These are phyloP conservation scores for Acanthacorydalis orientalis DNA, from an alignment of 2,888 invertebrate genomes.

Conservation along the genomic window DNA sequence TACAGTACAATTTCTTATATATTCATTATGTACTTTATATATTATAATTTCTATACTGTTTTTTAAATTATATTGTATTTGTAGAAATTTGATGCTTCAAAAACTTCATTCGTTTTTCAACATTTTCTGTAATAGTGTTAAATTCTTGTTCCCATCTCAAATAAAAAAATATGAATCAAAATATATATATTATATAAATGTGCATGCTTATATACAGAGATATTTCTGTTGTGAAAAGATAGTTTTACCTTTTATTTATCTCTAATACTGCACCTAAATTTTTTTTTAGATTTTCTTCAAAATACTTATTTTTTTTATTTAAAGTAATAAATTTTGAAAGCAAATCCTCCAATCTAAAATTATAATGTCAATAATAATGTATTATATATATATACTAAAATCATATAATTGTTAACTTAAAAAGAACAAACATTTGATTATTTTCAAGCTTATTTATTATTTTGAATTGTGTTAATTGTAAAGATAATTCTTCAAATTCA, in stretches of 20 bases:
- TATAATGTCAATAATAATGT: too few species aligned
- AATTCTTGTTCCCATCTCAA: slow-evolving; percentile 48
- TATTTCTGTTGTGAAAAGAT: slow-evolving; percentile 6
- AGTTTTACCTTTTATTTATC: slow-evolving; percentile 34
- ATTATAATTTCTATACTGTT: slow-evolving; percentile 23
- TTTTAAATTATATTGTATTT: too few species aligned
- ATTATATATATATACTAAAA: not conserved
- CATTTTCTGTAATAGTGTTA: slow-evolving; percentile 39
- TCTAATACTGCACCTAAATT: slow-evolving; percentile 41
- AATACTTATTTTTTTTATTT: slow-evolving; percentile 12
- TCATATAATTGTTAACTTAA: not conserved
- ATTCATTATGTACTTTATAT: too few species aligned
- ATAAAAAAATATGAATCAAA: too few species aligned
- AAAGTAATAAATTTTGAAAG: slow-evolving; percentile 13
- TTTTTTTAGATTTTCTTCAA: slow-evolving; percentile 35
- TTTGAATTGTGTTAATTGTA: slow-evolving; percentile 18
- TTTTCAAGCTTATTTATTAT: slow-evolving; percentile 11
- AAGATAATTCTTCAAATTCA: too few species aligned
- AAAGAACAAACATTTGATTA: slow-evolving; percentile 12
- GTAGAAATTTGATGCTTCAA: slow-evolving; percentile 36
- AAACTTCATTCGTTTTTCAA: slow-evolving; percentile 38
- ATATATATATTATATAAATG: too few species aligned
- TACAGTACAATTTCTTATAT: too few species aligned
- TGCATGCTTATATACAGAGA: too few species aligned
- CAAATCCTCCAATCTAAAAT: not conserved